A percentile compares a stretch with the other conserved stretches of the same genome.
These are phyloP conservation scores for rat (Rattus norvegicus) DNA, from an alignment of 2,113 vertebrate genomes.

Conservation along the genomic window GRCr8 NC_086038.1:43398501-43399000, in stretches of 20 bases:
- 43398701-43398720: no score
- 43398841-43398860: neutral
- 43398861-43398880: neutral
- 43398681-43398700: neutral
- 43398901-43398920: neutral
- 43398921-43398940: neutral
- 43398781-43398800: neutral
- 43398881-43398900: neutral
- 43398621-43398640: neutral
- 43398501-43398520: neutral
- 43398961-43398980: neutral
- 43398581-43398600: neutral
- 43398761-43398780: no score
- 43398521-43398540: neutral
- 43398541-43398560: neutral
- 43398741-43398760: neutral
- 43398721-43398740: neutral
- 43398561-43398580: neutral
- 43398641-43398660: neutral
- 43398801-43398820: neutral
- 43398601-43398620: neutral
- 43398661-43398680: neutral
- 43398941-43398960: neutral
- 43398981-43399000: neutral
- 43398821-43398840: neutral